Evolutionary conservation across 2,888 invertebrate genomes (phyloP).

Genomic region (Drosophila emarginata): DNA sequence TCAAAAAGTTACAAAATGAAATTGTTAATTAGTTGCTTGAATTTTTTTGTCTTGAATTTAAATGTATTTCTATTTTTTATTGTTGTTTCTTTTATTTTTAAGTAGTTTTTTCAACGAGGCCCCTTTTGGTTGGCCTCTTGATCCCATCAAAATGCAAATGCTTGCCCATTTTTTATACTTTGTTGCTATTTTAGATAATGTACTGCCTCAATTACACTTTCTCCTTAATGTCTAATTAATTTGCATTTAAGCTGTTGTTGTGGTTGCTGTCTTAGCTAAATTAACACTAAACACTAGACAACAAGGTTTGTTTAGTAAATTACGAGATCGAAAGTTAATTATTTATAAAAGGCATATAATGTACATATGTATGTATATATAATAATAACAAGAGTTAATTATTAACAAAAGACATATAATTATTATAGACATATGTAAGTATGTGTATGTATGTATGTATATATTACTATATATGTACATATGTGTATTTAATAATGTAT

Average conservation of each 20-base stretch:
- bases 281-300: not conserved
- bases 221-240: conserved; percentile 30
- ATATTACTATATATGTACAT: too few relatives aligned
- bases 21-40: conserved; percentile 20
- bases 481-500: too few relatives aligned
- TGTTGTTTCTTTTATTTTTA: not conserved
- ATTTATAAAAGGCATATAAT: too few relatives aligned
- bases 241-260: conserved; percentile 42
- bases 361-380: too few relatives aligned
- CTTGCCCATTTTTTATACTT: not conserved
- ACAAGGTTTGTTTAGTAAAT: not conserved
- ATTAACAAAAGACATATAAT: too few relatives aligned
- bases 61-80: not conserved
- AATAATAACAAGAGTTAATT: too few relatives aligned
- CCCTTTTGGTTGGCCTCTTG: conserved; percentile 7
- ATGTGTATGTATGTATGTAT: too few relatives aligned
- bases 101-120: not conserved
- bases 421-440: too few relatives aligned
- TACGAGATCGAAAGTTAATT: too few relatives aligned
- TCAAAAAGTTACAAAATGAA: not conserved
- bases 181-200: conserved; percentile 39
- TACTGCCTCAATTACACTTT: conserved; percentile 47
- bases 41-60: not conserved
- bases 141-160: conserved; percentile 33
- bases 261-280: conserved; percentile 1